phyloP scores from a whole-genome alignment of 2,888 invertebrate genomes.

The Microdon myrmicae region DNA sequence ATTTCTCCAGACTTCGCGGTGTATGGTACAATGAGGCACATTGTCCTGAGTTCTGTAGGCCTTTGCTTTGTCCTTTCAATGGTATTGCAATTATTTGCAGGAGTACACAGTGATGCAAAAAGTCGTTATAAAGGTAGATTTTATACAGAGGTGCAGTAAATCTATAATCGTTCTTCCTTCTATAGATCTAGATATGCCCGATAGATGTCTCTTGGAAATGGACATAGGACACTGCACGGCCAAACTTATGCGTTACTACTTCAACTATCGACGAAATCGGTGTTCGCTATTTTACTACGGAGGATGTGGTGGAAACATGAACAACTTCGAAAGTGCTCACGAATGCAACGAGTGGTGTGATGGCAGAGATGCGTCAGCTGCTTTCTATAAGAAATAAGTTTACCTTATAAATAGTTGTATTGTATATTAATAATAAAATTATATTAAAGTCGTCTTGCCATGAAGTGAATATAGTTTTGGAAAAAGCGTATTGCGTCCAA shows the following conservation, averaged over 20 bases:
- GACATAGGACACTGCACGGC: conserved; percentile 81
- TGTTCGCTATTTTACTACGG: conserved; percentile 81
- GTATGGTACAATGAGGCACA: conserved; percentile 23
- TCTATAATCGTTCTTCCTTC: no score
- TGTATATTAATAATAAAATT: conserved; percentile 9
- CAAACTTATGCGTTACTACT: conserved; percentile 80
- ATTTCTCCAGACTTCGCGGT: conserved; percentile 22
- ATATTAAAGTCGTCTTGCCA: no score
- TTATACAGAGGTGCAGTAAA: no score
- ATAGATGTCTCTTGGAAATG: conserved; percentile 75
- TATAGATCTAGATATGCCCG: conserved; percentile 59
- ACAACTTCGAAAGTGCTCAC: conserved; percentile 75
- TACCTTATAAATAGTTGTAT: conserved; percentile 3
- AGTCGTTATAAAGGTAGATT: conserved; percentile 29
- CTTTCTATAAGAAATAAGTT: neutral
- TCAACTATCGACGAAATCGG: conserved; percentile 68
- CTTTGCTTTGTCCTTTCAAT: conserved; percentile 19
- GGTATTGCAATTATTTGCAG: conserved; percentile 13
- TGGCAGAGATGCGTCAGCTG: conserved; percentile 20
- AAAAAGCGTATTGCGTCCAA: no score
- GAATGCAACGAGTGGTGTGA: conserved; percentile 68
- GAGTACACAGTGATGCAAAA: conserved; percentile 13
- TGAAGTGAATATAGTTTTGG: no score
- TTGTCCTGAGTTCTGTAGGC: conserved; percentile 20
- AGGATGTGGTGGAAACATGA: conserved; percentile 78